phyloP scores from a whole-genome alignment of 2,888 invertebrate species.

The Orthonevra nobilis region DNA sequence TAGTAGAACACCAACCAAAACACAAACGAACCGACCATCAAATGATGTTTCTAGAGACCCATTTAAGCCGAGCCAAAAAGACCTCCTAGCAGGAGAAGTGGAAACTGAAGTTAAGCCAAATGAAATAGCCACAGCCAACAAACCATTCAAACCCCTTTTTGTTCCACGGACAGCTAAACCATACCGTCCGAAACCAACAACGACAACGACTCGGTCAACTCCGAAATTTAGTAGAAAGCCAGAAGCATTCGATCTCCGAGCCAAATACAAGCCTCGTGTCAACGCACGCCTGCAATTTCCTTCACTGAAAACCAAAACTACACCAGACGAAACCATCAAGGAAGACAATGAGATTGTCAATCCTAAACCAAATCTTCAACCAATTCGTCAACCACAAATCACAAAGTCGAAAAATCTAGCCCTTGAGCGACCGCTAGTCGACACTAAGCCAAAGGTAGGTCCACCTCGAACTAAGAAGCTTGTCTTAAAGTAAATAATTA shows the following conservation, averaged over 20 bases:
- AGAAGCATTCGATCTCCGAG: slow-evolving; percentile 32
- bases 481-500: no score
- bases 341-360: slow-evolving; percentile 61
- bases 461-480: no score
- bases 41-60: slow-evolving; percentile 3
- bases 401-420: slow-evolving; percentile 47
- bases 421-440: slow-evolving; percentile 25
- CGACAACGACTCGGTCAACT: slow-evolving; percentile 48
- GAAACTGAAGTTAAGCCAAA: slow-evolving; percentile 36
- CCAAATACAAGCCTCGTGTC: slow-evolving; percentile 59
- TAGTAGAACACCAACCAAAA: no score
- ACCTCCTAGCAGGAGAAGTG: slow-evolving; percentile 9
- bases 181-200: slow-evolving; percentile 65
- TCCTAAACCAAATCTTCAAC: slow-evolving; percentile 54
- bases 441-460: slow-evolving; percentile 36
- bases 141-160: slow-evolving; percentile 53
- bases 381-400: slow-evolving; percentile 48
- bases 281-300: slow-evolving; percentile 66
- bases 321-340: slow-evolving; percentile 17
- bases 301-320: slow-evolving; percentile 50
- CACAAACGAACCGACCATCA: no score
- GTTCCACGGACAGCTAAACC: slow-evolving; percentile 68
- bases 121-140: slow-evolving; percentile 53
- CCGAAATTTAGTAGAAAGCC: slow-evolving; percentile 29
- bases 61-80: slow-evolving; percentile 20